Evolutionary conservation across 2,113 vertebrate species (phyloP).

Genomic region (Anser brachyrhynchus): DNA sequence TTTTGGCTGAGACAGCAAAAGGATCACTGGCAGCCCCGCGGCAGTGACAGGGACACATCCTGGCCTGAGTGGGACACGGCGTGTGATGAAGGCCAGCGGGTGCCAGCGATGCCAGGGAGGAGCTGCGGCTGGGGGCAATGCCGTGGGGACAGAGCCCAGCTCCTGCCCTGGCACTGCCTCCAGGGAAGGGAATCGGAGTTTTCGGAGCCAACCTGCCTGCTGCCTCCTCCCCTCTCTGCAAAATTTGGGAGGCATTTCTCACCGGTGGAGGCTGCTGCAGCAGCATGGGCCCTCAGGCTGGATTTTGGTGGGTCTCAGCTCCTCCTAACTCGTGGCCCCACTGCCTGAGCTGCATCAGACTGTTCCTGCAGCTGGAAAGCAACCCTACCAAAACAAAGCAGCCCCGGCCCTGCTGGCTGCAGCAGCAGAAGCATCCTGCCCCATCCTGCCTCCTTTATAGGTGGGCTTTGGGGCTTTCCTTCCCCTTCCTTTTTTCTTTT

Average conservation of each 20-base stretch:
- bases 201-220: not conserved
- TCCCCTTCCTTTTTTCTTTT: not conserved
- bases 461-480: not conserved
- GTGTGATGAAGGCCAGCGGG: not conserved
- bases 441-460: not conserved
- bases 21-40: rapidly evolving
- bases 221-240: not conserved
- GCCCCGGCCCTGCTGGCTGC: rapidly evolving
- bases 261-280: not conserved
- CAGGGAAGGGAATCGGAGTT: not conserved
- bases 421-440: not conserved
- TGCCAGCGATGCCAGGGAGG: not conserved
- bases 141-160: not conserved
- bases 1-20: not conserved
- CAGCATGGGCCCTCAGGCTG: not conserved
- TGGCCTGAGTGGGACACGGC: not conserved
- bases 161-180: not conserved
- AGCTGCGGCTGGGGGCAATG: rapidly evolving
- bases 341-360: not conserved
- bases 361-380: not conserved
- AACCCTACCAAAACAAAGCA: not conserved
- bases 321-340: no score
- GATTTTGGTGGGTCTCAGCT: not conserved
- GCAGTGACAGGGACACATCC: not conserved
- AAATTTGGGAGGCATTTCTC: not conserved